phyloP scores from a whole-genome alignment of 1,140 invertebrate species.

The Theocolax elegans region DNA sequence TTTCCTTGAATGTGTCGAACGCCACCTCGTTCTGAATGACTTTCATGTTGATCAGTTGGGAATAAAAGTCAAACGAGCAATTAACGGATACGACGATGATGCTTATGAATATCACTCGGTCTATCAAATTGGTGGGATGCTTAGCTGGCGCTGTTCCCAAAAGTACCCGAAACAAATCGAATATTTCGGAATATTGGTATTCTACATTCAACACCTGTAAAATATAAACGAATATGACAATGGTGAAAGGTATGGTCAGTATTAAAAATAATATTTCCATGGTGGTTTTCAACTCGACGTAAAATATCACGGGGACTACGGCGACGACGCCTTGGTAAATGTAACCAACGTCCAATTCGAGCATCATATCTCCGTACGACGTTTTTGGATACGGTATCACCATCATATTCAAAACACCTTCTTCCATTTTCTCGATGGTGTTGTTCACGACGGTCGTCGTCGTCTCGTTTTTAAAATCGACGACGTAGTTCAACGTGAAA shows the following conservation, averaged over 20 bases:
- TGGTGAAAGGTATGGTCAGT: not conserved
- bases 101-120: not conserved
- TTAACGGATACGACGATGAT: not conserved
- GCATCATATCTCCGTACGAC: not conserved
- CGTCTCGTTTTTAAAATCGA: not conserved
- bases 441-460: not conserved
- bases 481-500: not conserved
- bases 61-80: not conserved
- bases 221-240: not conserved
- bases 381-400: not conserved
- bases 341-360: not conserved
- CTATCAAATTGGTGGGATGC: not conserved
- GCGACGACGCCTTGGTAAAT: not conserved
- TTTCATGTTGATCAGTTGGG: not conserved
- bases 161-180: not conserved
- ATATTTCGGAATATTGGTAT: not conserved
- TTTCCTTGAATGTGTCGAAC: not conserved
- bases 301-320: not conserved
- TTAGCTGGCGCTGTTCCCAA: not conserved
- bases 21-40: not conserved
- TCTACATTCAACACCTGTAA: not conserved
- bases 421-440: not conserved
- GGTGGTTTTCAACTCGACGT: not conserved
- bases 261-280: not conserved
- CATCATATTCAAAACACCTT: not conserved